These are phyloP conservation scores for Willisornis vidua DNA, from an alignment of 2,113 vertebrate genomes.

Conservation along the genomic window DNA sequence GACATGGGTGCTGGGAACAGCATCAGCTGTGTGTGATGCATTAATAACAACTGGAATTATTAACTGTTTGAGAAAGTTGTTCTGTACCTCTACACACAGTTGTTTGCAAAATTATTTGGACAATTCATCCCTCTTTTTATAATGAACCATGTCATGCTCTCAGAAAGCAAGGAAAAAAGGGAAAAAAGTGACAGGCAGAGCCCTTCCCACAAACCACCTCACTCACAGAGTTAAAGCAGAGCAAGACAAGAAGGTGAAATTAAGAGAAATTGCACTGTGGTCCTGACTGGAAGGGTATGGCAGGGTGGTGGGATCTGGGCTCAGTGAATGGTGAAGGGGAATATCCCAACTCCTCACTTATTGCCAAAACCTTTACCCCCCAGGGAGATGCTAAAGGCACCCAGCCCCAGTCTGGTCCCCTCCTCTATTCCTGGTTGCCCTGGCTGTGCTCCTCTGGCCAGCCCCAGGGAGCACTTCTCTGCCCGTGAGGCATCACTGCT, in stretches of 20 bases:
- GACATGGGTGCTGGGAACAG: not conserved
- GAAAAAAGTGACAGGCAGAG: not conserved
- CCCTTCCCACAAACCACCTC: not conserved
- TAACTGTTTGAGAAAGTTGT: not conserved
- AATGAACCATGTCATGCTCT: rapidly evolving
- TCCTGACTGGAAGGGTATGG: not conserved
- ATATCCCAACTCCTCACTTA: not conserved
- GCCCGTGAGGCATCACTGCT: rapidly evolving
- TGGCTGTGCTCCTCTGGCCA: not conserved
- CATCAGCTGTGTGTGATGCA: not conserved
- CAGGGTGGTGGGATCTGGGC: not conserved
- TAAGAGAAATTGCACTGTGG: not conserved
- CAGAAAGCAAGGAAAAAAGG: not conserved
- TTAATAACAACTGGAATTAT: not conserved
- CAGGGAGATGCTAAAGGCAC: not conserved
- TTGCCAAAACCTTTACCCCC: not conserved
- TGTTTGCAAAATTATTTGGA: not conserved
- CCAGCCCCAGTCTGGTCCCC: not conserved
- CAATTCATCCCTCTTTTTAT: not conserved
- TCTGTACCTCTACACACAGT: not conserved
- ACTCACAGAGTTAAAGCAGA: not conserved
- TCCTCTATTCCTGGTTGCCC: not conserved
- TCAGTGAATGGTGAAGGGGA: not conserved
- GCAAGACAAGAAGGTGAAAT: not conserved
- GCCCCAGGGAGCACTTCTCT: not conserved